phyloP scores from a whole-genome alignment of 2,113 vertebrate genomes.

The Chrysemys picta region DNA sequence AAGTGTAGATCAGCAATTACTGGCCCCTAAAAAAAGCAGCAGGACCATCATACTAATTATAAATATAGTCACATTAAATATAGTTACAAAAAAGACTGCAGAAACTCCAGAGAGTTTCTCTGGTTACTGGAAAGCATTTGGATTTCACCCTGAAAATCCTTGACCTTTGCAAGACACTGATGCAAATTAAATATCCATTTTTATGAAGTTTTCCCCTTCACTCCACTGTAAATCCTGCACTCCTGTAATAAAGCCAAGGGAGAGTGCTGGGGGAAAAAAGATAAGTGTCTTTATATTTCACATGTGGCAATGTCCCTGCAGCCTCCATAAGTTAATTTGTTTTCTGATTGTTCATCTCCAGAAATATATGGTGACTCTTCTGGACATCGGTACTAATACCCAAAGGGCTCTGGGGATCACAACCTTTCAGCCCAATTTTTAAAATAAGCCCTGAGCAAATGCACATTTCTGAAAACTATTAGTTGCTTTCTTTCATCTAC shows the following conservation, averaged over 20 bases:
- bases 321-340: background rate
- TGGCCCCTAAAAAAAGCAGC: background rate
- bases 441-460: background rate
- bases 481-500: conserved; percentile 5
- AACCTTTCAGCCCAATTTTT: background rate
- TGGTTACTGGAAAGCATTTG: background rate
- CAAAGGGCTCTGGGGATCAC: background rate
- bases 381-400: background rate
- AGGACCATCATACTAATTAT: background rate
- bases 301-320: background rate
- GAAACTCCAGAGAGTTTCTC: background rate
- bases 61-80: background rate
- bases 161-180: background rate
- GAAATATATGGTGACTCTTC: conserved; percentile 1
- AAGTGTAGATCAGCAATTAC: background rate
- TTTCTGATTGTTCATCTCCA: background rate
- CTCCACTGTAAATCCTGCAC: conserved; percentile 1
- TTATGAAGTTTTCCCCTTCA: background rate
- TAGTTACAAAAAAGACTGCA: background rate
- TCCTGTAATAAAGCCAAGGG: background rate
- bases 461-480: background rate
- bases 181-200: background rate
- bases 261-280: background rate
- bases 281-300: background rate
- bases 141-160: background rate